Conservation (phyloP, 2,888 invertebrate species). For the Eupeodes latifasciatus region DNA sequence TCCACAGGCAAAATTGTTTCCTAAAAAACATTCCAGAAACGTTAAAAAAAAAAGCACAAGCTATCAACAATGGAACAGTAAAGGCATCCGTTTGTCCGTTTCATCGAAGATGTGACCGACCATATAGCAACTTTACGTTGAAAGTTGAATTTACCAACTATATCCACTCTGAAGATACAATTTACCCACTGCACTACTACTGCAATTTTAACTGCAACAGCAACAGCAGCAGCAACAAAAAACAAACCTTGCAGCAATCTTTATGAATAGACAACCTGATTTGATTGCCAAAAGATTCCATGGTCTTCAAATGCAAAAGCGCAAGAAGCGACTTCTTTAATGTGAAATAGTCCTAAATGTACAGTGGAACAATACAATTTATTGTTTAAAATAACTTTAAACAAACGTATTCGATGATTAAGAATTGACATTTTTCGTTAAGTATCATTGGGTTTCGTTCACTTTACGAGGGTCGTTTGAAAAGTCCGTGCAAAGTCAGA, state of each 20-base stretch:
- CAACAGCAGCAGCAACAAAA: background rate
- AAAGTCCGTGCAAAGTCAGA: no score
- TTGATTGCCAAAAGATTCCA: slow-evolving; percentile 55
- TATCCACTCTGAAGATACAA: slow-evolving; percentile 9
- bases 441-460: no score
- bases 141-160: background rate
- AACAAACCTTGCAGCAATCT: slow-evolving; percentile 17
- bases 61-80: slow-evolving; percentile 32
- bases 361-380: slow-evolving; percentile 1
- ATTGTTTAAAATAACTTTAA: no score
- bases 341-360: background rate
- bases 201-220: slow-evolving; percentile 11
- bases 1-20: slow-evolving; percentile 61
- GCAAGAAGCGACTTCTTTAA: slow-evolving; percentile 22
- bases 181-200: slow-evolving; percentile 53
- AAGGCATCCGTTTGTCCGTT: slow-evolving; percentile 49
- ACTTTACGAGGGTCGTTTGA: no score
- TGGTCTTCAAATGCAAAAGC: slow-evolving; percentile 15
- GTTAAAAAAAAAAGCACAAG: background rate
- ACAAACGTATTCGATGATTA: no score
- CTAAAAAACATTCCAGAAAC: slow-evolving; percentile 46
- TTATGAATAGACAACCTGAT: slow-evolving; percentile 56
- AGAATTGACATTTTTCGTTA: no score
- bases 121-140: background rate
- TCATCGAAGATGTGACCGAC: slow-evolving; percentile 46